Conservation (phyloP, 2,888 invertebrate genomes). For the Geophilus truncorum region DNA sequence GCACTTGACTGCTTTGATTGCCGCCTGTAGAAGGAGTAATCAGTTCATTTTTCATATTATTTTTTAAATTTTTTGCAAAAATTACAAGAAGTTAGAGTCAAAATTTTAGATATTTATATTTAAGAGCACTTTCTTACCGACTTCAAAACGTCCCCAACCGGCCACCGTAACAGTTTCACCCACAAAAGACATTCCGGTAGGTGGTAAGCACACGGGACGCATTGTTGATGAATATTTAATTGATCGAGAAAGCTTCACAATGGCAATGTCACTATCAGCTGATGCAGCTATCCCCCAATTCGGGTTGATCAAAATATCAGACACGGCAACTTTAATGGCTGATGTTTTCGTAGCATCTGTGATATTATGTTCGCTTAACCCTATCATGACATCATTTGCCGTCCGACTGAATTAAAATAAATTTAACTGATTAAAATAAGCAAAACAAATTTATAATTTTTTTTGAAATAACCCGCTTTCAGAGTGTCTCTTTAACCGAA, state of each 20-base stretch:
- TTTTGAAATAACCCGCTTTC: too few species aligned
- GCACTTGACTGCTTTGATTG: neutral
- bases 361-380: constrained; percentile 2
- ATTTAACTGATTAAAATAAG: neutral
- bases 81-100: too few species aligned
- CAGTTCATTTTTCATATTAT: too few species aligned
- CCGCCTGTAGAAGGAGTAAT: neutral
- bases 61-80: too few species aligned
- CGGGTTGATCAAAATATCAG: neutral
- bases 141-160: constrained; percentile 7
- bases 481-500: too few species aligned
- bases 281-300: neutral
- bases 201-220: constrained; percentile 25
- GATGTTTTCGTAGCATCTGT: neutral
- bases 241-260: neutral
- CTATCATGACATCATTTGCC: neutral
- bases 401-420: neutral
- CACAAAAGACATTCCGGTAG: neutral
- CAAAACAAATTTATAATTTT: neutral
- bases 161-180: neutral
- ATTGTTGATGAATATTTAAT: neutral
- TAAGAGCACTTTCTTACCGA: neutral
- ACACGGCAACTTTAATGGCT: neutral
- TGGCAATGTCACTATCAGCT: neutral
- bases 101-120: neutral